Conservation (phyloP, 2,113 vertebrate genomes). For the Aspidoscelis tigris region DNA sequence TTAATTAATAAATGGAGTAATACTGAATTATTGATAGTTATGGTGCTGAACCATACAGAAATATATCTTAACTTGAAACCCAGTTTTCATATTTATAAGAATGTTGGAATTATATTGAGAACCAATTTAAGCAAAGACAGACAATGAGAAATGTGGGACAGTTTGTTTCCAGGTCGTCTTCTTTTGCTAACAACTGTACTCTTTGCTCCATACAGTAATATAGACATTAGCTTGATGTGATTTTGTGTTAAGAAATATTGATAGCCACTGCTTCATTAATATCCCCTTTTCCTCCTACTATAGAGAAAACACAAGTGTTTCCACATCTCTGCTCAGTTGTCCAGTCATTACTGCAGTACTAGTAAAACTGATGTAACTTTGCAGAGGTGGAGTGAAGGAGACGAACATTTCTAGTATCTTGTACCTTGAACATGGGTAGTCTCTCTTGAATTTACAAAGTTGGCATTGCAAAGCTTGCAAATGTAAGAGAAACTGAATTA, state of each 20-base stretch:
- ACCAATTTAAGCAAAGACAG: slow-evolving; percentile 63
- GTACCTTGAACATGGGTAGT: neutral
- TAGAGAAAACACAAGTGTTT: neutral
- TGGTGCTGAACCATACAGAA: slow-evolving; percentile 28
- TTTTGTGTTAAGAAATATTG: slow-evolving; percentile 6
- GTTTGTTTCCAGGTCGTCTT: slow-evolving; percentile 47
- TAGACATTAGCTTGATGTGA: neutral
- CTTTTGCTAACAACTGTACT: slow-evolving; percentile 51
- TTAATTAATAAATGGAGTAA: slow-evolving; percentile 36
- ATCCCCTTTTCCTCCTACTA: neutral
- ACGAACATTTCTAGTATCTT: neutral
- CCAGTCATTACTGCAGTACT: neutral
- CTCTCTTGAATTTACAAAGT: neutral
- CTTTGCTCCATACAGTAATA: slow-evolving; percentile 39
- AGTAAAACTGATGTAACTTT: neutral
- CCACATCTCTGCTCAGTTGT: neutral
- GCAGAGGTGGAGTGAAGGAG: neutral
- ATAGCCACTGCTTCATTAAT: neutral
- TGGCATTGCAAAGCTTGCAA: slow-evolving; percentile 37
- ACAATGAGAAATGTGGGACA: slow-evolving; percentile 64
- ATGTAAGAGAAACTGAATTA: slow-evolving; percentile 13
- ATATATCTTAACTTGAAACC: slow-evolving; percentile 9
- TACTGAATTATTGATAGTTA: slow-evolving; percentile 49
- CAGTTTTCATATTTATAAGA: slow-evolving; percentile 28
- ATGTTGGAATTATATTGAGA: slow-evolving; percentile 21